These are phyloP conservation scores for Penaeus chinensis DNA, from an alignment of 1,140 invertebrate genomes.

Conservation along the genomic window DNA sequence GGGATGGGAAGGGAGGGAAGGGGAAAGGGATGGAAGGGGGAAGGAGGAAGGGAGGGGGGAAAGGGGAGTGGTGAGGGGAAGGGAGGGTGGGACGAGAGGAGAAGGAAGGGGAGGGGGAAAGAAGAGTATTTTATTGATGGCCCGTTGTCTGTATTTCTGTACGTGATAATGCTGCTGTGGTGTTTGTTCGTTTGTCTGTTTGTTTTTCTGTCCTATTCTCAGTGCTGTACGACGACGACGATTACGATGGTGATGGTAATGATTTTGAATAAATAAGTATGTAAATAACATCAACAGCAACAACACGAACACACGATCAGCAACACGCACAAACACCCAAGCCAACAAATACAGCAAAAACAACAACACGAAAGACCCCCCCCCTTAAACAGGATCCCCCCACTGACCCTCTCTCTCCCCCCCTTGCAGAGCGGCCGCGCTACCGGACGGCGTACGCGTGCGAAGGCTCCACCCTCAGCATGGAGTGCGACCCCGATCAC, in stretches of 20 bases:
- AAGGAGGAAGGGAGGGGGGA: neutral
- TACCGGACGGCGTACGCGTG: slow-evolving; percentile 94
- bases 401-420: neutral
- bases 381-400: neutral
- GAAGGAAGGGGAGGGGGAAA: neutral
- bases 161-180: no score
- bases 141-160: no score
- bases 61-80: neutral
- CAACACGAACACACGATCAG: no score
- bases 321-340: no score
- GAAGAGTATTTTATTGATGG: no score
- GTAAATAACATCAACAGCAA: no score
- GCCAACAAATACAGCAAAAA: no score
- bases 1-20: neutral
- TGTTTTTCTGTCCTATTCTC: no score
- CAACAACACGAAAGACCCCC: neutral
- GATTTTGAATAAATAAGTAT: no score
- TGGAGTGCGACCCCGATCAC: slow-evolving; percentile 87
- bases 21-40: slow-evolving; percentile 15
- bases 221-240: no score
- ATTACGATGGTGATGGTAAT: no score
- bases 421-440: slow-evolving; percentile 74
- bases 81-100: neutral
- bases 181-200: no score
- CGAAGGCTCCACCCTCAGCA: slow-evolving; percentile 88